A percentile compares a stretch with the other conserved stretches of the same genome.
phyloP scores from a whole-genome alignment of 2,888 invertebrate genomes.

The Eupithecia centaureata region DNA sequence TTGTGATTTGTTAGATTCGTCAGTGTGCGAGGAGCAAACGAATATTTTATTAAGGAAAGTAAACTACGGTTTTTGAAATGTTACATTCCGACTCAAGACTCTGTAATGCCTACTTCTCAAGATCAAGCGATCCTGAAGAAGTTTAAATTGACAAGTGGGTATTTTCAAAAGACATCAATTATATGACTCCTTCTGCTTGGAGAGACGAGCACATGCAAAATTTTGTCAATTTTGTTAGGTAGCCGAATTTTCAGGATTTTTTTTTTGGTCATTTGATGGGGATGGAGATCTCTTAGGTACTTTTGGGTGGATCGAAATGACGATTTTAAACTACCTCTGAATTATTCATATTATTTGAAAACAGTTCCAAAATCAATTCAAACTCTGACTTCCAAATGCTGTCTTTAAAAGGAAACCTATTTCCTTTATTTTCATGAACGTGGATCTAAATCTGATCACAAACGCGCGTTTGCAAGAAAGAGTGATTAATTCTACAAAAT shows the following conservation, averaged over 20 bases:
- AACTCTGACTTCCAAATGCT: background rate
- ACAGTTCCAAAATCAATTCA: background rate
- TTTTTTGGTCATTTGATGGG: background rate
- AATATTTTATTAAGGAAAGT: background rate
- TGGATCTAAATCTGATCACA: too few species aligned
- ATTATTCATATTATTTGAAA: background rate
- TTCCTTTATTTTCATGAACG: background rate
- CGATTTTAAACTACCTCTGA: background rate
- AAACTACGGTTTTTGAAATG: background rate
- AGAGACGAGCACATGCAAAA: conserved; percentile 1
- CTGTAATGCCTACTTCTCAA: conserved; percentile 1
- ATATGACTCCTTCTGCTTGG: background rate
- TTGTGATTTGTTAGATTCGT: background rate
- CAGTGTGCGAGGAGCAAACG: too few species aligned
- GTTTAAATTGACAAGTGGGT: conserved; percentile 9
- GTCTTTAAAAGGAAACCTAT: background rate
- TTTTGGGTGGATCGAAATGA: background rate
- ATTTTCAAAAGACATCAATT: background rate
- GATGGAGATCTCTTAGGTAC: background rate
- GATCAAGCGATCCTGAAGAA: conserved; percentile 42
- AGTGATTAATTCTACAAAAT: background rate
- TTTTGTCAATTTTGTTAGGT: background rate
- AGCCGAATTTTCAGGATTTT: background rate
- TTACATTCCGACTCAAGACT: background rate
- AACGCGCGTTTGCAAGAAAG: too few species aligned